Conservation (phyloP, 2,113 vertebrate species). For the Chrysemys picta region DNA sequence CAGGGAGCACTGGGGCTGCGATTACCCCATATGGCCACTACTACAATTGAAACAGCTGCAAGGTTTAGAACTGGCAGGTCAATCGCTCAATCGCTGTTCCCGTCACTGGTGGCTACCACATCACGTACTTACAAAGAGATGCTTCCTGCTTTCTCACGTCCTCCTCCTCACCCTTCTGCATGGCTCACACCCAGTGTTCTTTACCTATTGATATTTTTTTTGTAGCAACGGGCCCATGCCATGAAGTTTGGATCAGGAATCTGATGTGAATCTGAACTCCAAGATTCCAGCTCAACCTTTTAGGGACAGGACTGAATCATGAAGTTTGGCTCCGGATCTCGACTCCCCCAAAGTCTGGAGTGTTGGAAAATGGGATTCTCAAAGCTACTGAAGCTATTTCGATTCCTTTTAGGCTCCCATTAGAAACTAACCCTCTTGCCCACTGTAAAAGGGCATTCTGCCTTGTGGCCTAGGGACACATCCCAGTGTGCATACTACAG, state of each 20-base stretch:
- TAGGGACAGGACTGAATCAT: not conserved
- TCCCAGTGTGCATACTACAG: not conserved
- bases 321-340: not conserved
- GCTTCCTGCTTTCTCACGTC: not conserved
- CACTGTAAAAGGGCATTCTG: not conserved
- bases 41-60: not conserved
- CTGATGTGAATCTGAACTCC: constrained; percentile 42
- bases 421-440: not conserved
- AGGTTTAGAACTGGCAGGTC: not conserved
- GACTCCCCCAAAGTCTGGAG: not conserved
- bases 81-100: not conserved
- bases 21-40: not conserved
- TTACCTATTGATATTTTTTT: constrained; percentile 30
- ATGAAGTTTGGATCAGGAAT: not conserved
- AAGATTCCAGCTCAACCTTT: not conserved
- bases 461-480: not conserved
- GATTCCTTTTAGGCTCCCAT: not conserved
- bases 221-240: constrained; percentile 19
- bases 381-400: not conserved
- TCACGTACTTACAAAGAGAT: constrained; percentile 12
- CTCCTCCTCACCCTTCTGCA: not conserved
- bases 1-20: not conserved
- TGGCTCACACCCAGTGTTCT: not conserved
- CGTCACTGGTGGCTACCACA: not conserved
- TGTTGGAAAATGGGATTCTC: not conserved